Base-by-base conservation (phyloP, 1,140 invertebrate genomes). In the Cryptotermes secundus region DNA sequence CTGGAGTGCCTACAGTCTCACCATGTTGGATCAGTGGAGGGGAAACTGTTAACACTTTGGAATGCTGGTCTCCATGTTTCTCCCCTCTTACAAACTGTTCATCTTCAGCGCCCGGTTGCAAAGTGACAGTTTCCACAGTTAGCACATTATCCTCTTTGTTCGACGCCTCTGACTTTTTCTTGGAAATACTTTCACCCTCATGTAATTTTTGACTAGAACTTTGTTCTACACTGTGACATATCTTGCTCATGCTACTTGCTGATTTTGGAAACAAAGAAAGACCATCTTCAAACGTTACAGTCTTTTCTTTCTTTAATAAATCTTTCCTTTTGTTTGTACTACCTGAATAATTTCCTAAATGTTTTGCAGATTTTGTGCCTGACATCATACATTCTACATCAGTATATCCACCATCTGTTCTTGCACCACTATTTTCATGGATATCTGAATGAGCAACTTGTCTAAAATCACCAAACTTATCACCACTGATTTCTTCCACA, bases 221-320 rank as follows among this genome's bases (percentile, higher is more conserved):
- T 72, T 72, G 26, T 31, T 31, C 2, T 72, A 16, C 14, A 49
- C 22, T 22, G 16, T 49, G 14, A 10, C 31, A n/a, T 72, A 10
- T 72, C 59, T 72, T 72, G 6, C n/a, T 31, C n/a, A 31, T 31
- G 26, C 7, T 4, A n/a, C 14, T 3, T 72, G 26, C 3, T 72
- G 59, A 16, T 72, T 72, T 14, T 72, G 59, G 59, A 72, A n/a
- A 72, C n/a, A 72, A 16, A 9, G 26, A 31, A n/a, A n/a, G n/a
- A n/a, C 59, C n/a, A n/a, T 72, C 59, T 72, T 72, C 59, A 72
- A 72, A 72, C 10, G 59, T 72, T 31, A 72, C 59, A n/a, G 59
- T 72, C 59, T 31, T 72, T n/a, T 72, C 59, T 31, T 72, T 72
- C 59, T 72, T 72, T 31, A 16, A 31, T 31, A 31, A 72, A n/a